Evolutionary conservation across 2,797 vertebrate genomes (phyloP).

Genomic region (Sebastes glaucus): DNA sequence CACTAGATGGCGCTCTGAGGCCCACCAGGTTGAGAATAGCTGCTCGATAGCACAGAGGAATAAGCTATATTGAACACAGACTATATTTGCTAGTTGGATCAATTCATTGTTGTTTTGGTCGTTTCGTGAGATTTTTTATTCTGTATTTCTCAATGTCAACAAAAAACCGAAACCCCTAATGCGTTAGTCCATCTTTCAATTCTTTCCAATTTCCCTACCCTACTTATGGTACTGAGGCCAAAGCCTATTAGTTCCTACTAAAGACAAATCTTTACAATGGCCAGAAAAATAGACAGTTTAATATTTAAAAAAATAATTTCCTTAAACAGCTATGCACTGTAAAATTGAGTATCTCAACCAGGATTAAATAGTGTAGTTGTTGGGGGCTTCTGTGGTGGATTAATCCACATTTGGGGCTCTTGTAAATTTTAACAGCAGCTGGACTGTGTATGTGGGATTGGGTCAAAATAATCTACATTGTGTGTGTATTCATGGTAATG

Average conservation of each 20-base stretch:
- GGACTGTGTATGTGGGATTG: not conserved
- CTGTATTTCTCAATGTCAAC: not conserved
- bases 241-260: not conserved
- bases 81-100: not conserved
- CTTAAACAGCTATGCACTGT: not conserved
- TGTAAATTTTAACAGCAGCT: not conserved
- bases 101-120: not conserved
- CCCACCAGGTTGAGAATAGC: too few species aligned
- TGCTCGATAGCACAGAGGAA: not conserved
- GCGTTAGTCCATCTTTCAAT: not conserved
- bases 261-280: not conserved
- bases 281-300: not conserved
- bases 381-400: not conserved
- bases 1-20: too few species aligned
- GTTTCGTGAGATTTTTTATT: not conserved
- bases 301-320: not conserved
- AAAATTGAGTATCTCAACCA: too few species aligned
- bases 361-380: not conserved
- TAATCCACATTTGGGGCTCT: not conserved
- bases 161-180: not conserved
- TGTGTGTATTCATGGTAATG: not conserved
- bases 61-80: not conserved
- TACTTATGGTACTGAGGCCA: too few species aligned
- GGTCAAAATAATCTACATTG: not conserved
- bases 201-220: too few species aligned